Percentiles rank a stretch among this genome's conserved stretches.
phyloP scores from a whole-genome alignment of 2,797 vertebrate species.

The Melanotaenia boesemani region DNA sequence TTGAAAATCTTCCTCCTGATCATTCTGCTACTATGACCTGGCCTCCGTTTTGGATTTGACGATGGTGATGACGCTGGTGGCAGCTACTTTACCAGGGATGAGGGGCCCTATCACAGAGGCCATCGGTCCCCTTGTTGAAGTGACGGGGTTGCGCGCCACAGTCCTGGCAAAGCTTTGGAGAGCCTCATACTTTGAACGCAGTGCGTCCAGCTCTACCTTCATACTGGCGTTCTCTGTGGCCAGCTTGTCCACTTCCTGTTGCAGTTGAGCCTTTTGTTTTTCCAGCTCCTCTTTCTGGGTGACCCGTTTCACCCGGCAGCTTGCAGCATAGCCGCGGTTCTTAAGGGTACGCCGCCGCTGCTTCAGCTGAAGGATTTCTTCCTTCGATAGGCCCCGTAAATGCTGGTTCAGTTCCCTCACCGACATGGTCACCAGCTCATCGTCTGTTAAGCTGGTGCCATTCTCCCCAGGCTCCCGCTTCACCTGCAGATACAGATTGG shows the following conservation, averaged over 20 bases:
- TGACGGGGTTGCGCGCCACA: constrained; percentile 94
- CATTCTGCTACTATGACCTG: constrained; percentile 90
- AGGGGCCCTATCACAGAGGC: constrained; percentile 91
- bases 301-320: constrained; percentile 96
- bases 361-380: constrained; percentile 97
- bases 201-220: constrained; percentile 96
- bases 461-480: constrained; percentile 99
- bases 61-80: constrained; percentile 99
- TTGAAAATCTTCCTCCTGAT: constrained; percentile 63
- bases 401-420: constrained; percentile 99
- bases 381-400: constrained; percentile 95
- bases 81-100: constrained; percentile 95
- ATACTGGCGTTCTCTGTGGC: constrained; percentile 97
- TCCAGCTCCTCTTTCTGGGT: constrained; percentile 99
- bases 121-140: constrained; percentile 88
- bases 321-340: constrained; percentile 97
- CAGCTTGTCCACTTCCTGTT: constrained; percentile 98
- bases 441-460: constrained; percentile 97
- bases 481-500: constrained; percentile 81
- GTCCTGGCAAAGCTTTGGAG: constrained; percentile 98
- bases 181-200: constrained; percentile 98
- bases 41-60: constrained; percentile 98
- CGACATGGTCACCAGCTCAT: constrained; percentile 99
- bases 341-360: constrained; percentile 97
- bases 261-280: constrained; percentile 95